Conservation (phyloP, 2,888 invertebrate species). For the Eilema caniola region DNA sequence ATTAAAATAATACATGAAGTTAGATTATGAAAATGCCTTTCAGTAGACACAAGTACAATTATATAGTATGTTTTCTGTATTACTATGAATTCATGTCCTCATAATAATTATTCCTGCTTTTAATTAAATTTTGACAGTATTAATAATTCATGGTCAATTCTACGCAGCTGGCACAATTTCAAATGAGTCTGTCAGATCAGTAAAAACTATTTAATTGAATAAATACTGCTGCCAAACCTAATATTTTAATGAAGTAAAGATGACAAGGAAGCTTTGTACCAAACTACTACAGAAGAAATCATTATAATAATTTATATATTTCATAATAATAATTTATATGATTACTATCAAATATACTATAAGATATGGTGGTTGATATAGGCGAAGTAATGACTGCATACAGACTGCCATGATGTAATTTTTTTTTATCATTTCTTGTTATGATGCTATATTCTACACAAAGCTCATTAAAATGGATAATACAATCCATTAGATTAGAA, state of each 20-base stretch:
- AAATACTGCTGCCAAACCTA: conserved; percentile 12
- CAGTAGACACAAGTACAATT: not conserved
- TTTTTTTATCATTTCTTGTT: too few species aligned
- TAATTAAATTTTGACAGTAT: conserved; percentile 61
- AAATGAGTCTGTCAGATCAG: conserved; percentile 61
- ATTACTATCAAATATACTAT: not conserved
- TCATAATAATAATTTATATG: not conserved
- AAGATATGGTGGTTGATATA: not conserved
- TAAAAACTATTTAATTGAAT: conserved; percentile 25
- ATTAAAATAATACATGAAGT: not conserved
- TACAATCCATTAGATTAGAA: not conserved
- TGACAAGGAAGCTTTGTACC: conserved; percentile 9
- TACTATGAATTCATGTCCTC: not conserved
- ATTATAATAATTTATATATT: too few species aligned
- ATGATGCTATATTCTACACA: not conserved
- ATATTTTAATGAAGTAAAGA: conserved; percentile 9
- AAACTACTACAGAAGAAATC: not conserved
- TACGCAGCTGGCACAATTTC: conserved; percentile 67
- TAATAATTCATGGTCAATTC: conserved; percentile 66
- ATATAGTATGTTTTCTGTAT: not conserved
- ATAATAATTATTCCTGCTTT: conserved; percentile 37
- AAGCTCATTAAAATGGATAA: not conserved
- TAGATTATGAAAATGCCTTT: not conserved
- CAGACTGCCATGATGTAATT: not conserved
- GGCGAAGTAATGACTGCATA: not conserved